These are phyloP conservation scores for Thymallus thymallus DNA, from an alignment of 2,113 vertebrate genomes.

Conservation along the genomic window DNA sequence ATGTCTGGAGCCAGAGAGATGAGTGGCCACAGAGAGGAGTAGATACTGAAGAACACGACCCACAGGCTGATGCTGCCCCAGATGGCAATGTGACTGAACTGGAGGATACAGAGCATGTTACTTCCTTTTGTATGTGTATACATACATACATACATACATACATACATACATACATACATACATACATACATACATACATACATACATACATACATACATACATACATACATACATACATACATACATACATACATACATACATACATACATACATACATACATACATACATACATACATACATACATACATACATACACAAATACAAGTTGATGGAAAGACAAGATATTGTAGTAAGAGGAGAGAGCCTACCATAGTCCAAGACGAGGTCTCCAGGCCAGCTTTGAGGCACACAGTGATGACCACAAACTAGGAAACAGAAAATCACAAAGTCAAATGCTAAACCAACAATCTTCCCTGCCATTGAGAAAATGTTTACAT, in stretches of 20 bases:
- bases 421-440: constrained; percentile 87
- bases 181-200: too few relatives aligned
- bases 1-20: constrained; percentile 96
- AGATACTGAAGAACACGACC: constrained; percentile 95
- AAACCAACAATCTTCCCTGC: constrained; percentile 9
- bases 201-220: too few relatives aligned
- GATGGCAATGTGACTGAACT: constrained; percentile 98
- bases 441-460: constrained; percentile 26
- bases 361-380: constrained; percentile 89
- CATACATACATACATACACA: too few relatives aligned
- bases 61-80: constrained; percentile 97
- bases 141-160: too few relatives aligned
- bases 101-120: constrained; percentile 30
- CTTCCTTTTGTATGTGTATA: background rate
- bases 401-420: constrained; percentile 99
- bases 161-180: too few relatives aligned
- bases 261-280: too few relatives aligned
- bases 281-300: too few relatives aligned
- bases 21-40: constrained; percentile 93
- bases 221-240: too few relatives aligned
- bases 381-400: constrained; percentile 93
- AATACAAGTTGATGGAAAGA: constrained; percentile 31
- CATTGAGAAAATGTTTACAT: background rate
- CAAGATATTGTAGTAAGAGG: constrained; percentile 25
- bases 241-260: too few relatives aligned